Percentiles rank a stretch among this genome's conserved stretches.
Conservation (phyloP, 2,113 vertebrate species). For the Tachysurus fulvidraco region DNA sequence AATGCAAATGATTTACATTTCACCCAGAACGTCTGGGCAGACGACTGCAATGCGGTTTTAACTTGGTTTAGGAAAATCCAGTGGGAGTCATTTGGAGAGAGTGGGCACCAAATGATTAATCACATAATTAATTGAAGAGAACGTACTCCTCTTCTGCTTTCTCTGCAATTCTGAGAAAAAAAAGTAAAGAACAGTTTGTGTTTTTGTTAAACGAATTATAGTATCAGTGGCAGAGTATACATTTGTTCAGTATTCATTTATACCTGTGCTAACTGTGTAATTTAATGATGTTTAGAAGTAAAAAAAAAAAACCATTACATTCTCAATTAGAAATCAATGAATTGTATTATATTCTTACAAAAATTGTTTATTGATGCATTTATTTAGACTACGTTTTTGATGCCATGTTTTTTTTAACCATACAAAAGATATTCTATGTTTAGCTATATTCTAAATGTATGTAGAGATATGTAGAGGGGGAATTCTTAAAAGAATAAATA, state of each 20-base stretch:
- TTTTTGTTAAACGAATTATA: slow-evolving; percentile 2
- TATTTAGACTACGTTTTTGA: neutral
- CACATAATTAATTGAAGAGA: slow-evolving; percentile 55
- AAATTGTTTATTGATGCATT: neutral
- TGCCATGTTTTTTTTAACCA: neutral
- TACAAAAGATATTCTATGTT: no score
- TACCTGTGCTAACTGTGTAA: neutral
- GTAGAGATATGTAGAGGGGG: neutral
- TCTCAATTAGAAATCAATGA: neutral
- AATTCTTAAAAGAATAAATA: neutral
- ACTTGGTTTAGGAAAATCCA: slow-evolving; percentile 46
- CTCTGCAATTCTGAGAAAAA: slow-evolving; percentile 11
- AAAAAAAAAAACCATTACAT: neutral
- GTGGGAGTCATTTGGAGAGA: slow-evolving; percentile 52
- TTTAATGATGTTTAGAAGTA: neutral
- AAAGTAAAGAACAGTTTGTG: slow-evolving; percentile 25
- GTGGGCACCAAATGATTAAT: slow-evolving; percentile 57
- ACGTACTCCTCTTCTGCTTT: slow-evolving; percentile 31
- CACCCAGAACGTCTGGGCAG: slow-evolving; percentile 51
- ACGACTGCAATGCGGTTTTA: slow-evolving; percentile 44
- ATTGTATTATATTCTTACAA: neutral
- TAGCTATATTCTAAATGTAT: neutral
- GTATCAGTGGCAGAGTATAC: neutral
- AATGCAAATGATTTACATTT: slow-evolving; percentile 60
- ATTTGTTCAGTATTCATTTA: slow-evolving; percentile 16